A percentile compares a stretch with the other conserved stretches of the same genome.
These are phyloP conservation scores for Diploscapter pachys DNA, from an alignment of 1,140 invertebrate species.

Conservation along the genomic window DNA sequence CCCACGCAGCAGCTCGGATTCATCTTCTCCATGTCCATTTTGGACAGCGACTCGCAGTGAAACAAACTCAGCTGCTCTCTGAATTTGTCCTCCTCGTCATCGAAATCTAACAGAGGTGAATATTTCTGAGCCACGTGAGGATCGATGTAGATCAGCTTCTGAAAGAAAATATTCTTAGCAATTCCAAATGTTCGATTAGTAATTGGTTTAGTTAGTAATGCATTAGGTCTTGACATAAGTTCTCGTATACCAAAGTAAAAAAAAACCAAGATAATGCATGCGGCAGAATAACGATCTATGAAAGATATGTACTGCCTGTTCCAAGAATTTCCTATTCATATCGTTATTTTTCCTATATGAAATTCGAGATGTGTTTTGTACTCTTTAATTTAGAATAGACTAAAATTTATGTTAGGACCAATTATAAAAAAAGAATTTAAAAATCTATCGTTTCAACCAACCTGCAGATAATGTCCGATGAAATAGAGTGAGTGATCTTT, in stretches of 20 bases:
- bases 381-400: no score
- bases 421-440: conserved; percentile 3
- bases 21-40: conserved; percentile 80
- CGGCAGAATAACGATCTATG: not conserved
- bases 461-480: conserved; percentile 74
- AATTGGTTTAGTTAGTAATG: no score
- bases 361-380: no score
- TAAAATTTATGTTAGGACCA: no score
- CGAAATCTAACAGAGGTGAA: conserved; percentile 66
- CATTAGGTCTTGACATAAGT: no score
- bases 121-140: conserved; percentile 87
- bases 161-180: conserved; percentile 38
- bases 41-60: conserved; percentile 67
- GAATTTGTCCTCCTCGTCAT: not conserved
- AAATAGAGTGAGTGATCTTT: conserved; percentile 88
- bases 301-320: conserved; percentile 1
- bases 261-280: not conserved
- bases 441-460: conserved; percentile 43
- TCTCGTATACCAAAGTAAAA: not conserved
- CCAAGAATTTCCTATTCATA: no score
- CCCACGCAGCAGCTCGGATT: conserved; percentile 87
- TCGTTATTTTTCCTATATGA: no score
- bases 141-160: conserved; percentile 84
- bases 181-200: not conserved
- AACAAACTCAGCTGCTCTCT: conserved; percentile 2